These are phyloP conservation scores for Petrocephalus schoutedeni DNA, from an alignment of 2,797 vertebrate genomes.

Conservation along the genomic window DNA sequence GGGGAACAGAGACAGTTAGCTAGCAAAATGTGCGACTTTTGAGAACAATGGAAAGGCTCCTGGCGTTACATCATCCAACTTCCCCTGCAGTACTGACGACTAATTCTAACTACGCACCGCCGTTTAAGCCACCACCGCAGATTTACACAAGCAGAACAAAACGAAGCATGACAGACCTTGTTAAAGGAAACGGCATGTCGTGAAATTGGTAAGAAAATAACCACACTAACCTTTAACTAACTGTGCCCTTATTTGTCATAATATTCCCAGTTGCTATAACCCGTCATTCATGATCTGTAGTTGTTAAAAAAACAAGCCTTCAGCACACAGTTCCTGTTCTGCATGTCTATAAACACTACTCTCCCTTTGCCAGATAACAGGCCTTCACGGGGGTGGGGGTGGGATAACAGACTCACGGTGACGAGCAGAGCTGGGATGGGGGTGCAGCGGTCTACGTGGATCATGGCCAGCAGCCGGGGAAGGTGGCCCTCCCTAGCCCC, in stretches of 20 bases:
- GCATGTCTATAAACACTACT: not conserved
- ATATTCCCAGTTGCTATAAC: not conserved
- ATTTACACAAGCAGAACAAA: not conserved
- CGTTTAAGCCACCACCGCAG: not conserved
- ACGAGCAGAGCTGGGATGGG: conserved; percentile 71
- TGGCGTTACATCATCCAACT: not conserved
- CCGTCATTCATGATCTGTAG: not conserved
- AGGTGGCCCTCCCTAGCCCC: conserved; percentile 73
- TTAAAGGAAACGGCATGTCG: not conserved
- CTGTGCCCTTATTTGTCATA: not conserved
- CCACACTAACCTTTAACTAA: not conserved
- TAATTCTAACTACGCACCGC: not conserved
- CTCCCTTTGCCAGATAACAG: not conserved
- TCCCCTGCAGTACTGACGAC: not conserved
- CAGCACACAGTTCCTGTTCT: not conserved
- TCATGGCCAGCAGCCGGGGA: conserved; percentile 69
- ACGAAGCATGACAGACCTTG: not conserved
- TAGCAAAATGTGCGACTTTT: not conserved
- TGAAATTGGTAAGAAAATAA: not conserved
- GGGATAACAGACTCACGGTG: conserved; percentile 53
- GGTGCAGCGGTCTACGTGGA: conserved; percentile 66
- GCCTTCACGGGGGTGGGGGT: not conserved
- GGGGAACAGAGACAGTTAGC: conserved; percentile 6
- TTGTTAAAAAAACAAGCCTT: not conserved
- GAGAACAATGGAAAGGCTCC: not conserved